Evolutionary conservation across 2,888 invertebrate species (phyloP), one percentile per base, ranked within the genome.

Genomic region (Chalcis sispes): DNA sequence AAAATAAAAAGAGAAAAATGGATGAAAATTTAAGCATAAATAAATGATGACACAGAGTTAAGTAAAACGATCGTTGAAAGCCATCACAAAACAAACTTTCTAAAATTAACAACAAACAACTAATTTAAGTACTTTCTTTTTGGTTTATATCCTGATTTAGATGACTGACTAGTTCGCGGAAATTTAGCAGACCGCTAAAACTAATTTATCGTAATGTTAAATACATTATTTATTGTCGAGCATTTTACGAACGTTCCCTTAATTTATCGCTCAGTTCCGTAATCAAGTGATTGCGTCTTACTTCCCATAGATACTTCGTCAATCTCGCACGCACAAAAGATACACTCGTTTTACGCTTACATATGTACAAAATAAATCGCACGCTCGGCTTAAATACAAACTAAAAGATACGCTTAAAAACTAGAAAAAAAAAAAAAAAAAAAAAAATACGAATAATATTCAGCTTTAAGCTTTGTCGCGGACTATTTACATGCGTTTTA

Each of bases 101-200:
- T 65, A 65, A 40, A 65, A 70, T 59, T 50, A 61, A 71, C 54
- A 32, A 61, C 25, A 27, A 7, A 36, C 36, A 29, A 58, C 56
- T 56, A 64, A 75, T 75, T 75, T 75, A 75, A 70, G 64, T 70
- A 75, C 65, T 46, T 52, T 27, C 46, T 64, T 70, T 69, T 65
- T 70, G 69, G 75, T 58, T 64, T 29, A 52, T 32, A 25, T 59
- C 69, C 46, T 70, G 58, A 65, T 69, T 36, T 36, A 29, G 50
- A 25, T 64, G 56, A 65, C 25, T 70, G 75, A 75, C 75, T 75
- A 65, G 64, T 52, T 27, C 8, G 58, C 40, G 50, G 20, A 25
- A 46, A 56, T 69, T 58, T 64, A 70, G 54, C 62, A 75, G 64
- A 23, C 50, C 27, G 50, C 40, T 64, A 32, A 64, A 40, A 18